Evolutionary conservation across 1,140 invertebrate genomes (phyloP), one percentile per base, ranked within the genome.

Genomic region (Hylyphantes graminicola): DNA sequence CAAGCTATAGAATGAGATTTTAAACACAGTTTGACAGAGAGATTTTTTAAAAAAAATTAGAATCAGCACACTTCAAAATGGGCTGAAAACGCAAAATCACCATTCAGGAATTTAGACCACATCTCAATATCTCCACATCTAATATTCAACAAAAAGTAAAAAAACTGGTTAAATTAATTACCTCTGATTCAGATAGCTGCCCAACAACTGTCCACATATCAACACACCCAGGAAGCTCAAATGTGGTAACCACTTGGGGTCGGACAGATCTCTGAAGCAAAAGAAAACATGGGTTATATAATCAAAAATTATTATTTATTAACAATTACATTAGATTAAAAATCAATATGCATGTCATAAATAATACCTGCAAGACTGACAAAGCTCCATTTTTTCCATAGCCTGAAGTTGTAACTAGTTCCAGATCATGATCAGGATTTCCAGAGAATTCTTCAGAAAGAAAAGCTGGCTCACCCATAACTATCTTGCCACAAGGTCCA

Each of bases 301-400:
- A 35, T 5, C 35, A 35, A 35, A 35, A 35, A 5, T 5, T 35
- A 35, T 35, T 35, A 35, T 35, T 35, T 35, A 35, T 35, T 2
- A 35, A 35, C 35, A 35, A 35, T 1, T n/a, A n/a, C n/a, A n/a
- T n/a, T n/a, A n/a, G 5, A 35, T 35, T 35, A 59, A 59, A 13
- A 59, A 13, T 7, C 11, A 12, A 59, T 13, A 59, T 59, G 57
- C 11, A 65, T n/a, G n/a, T 19, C 55, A 76, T 19, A 76, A 65
- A 55, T 21, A 55, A 85, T 86, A 90, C 90, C 89, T 98, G 96
- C 70, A 99, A 90, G 0, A 99, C 95, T 89, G 96, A 97, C 9
- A 99, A 90, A 0, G 97, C 96, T 7, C 98, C 97, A 90, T 99
- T 98, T 92, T 99, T 99, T 0, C 95, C 96, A 90, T 96, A 95